These are phyloP conservation scores for Nomia melanderi DNA, from an alignment of 1,140 invertebrate species.

Conservation along the genomic window DNA sequence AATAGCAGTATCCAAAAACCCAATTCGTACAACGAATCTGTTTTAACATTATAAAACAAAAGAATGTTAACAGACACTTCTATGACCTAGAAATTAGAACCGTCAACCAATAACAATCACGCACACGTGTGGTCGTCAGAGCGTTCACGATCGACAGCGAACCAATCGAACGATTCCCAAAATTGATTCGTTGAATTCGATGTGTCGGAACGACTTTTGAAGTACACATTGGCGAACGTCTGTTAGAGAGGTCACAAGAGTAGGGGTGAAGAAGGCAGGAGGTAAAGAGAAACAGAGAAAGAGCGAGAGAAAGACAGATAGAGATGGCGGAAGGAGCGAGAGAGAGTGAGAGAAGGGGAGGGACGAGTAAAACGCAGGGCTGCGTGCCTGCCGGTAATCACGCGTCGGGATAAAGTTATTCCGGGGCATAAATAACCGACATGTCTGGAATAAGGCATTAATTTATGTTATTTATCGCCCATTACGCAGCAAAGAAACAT, in stretches of 20 bases:
- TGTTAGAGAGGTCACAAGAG: not conserved
- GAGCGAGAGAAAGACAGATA: not conserved
- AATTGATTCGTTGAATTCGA: not conserved
- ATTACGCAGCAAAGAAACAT: conserved; percentile 79
- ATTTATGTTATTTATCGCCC: conserved; percentile 81
- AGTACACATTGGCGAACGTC: not conserved
- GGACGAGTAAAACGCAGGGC: conserved; percentile 65
- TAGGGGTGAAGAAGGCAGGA: conserved; percentile 1
- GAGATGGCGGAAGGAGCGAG: not conserved
- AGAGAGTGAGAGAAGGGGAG: conserved; percentile 33
- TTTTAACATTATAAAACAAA: no score
- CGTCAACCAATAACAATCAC: no score
- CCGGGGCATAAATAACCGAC: conserved; percentile 79
- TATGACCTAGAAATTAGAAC: no score
- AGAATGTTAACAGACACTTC: no score
- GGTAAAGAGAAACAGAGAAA: not conserved
- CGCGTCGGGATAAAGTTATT: conserved; percentile 79
- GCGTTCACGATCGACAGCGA: no score
- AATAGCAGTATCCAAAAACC: no score
- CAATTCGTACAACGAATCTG: no score
- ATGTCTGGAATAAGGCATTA: conserved; percentile 80
- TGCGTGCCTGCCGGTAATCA: conserved; percentile 79
- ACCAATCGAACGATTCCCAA: not conserved
- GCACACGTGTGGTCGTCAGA: no score
- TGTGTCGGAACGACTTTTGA: not conserved